Evolutionary conservation across 2,797 vertebrate genomes (phyloP).

Genomic region (Pteropus rufus): DNA sequence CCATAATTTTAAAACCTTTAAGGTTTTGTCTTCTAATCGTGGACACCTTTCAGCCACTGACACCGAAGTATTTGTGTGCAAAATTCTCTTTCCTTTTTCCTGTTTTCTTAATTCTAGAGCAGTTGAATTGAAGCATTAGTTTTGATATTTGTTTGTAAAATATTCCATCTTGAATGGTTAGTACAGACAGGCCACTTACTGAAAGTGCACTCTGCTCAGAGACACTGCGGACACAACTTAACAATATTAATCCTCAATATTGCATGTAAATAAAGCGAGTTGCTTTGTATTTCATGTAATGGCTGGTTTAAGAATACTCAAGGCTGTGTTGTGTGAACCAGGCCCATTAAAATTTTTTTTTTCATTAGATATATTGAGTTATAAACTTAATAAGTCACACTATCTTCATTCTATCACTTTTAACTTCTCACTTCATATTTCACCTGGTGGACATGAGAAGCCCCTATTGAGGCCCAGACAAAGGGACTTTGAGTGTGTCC

Average conservation of each 20-base stretch:
- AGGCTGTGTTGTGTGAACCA: neutral
- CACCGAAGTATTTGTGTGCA: neutral
- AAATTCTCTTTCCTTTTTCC: neutral
- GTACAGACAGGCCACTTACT: neutral
- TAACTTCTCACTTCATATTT: neutral
- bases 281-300: neutral
- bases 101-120: neutral
- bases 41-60: neutral
- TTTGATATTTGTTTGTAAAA: neutral
- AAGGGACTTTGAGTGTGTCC: neutral
- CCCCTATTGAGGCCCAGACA: neutral
- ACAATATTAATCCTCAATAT: neutral
- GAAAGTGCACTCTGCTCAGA: neutral
- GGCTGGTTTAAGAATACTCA: neutral
- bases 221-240: neutral
- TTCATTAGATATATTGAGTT: neutral
- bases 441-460: neutral
- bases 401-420: neutral
- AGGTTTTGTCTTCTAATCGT: neutral
- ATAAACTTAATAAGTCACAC: neutral
- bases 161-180: neutral
- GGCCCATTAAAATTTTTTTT: neutral
- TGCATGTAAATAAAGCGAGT: neutral
- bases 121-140: neutral
- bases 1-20: neutral